Base-by-base conservation (phyloP, 2,888 invertebrate genomes). In the Chorisops tibialis region DNA sequence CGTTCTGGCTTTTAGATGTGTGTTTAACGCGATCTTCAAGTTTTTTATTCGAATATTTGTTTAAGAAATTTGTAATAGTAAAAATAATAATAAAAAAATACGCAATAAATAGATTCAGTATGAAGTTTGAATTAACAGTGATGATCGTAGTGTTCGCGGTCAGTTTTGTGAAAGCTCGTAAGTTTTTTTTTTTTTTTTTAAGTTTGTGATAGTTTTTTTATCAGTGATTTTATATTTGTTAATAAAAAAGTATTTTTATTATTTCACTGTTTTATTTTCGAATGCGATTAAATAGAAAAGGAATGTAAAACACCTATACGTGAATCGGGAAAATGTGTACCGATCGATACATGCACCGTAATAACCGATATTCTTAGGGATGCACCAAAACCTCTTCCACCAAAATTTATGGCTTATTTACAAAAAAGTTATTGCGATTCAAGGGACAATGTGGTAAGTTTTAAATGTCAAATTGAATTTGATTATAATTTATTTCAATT, bases 261-360 rank as follows among this genome's bases (percentile, higher is more conserved):
- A 56, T 24, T 39, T 43, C 9, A 18, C 22, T 16, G 21, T 43
- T 56, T 21, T n/a, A n/a, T n/a, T n/a, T n/a, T n/a, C n/a, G n/a
- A n/a, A 2, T 30, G 30, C 9, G 5, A 30, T 30, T 30, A 7
- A 30, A 7, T 18, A 47, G 50, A 48, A 38, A 30, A 56, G 19
- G 12, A 18, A 39, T 65, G 65, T 38, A 51, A 14, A 59, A 65
- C 65, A 19, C 61, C 65, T 14, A 24, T 39, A 19, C 19, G 39
- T 38, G 58, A 62, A 43, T 6, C 24, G 37, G 65, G 63, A 16
- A 7, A 16, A 4, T 65, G 65, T 51, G 43, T 65, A 4, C 50
- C 47, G 30, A 39, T 59, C 12, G 21, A 45, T 35, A 45, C 59
- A 14, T 65, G 65, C 47, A 18, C 41, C n/a, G 18, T 39, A n/a